Conservation (phyloP, 2,888 invertebrate species). For the Tyria jacobaeae region DNA sequence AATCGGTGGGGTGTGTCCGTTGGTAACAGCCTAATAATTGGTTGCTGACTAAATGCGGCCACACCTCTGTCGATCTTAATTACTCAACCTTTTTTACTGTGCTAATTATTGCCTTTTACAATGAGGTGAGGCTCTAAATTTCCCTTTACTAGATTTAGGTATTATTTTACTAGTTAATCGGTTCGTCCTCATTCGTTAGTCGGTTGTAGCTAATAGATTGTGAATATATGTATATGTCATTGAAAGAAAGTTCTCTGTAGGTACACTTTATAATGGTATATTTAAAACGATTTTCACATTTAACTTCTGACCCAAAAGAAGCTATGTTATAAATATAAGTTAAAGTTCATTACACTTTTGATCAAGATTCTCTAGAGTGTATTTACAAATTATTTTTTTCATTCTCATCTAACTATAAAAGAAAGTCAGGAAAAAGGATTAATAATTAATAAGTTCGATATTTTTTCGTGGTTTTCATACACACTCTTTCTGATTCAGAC, state of each 20-base stretch:
- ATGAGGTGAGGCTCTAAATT: conserved; percentile 12
- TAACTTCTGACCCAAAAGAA: too few species aligned
- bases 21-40: conserved; percentile 32
- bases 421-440: too few species aligned
- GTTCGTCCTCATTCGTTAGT: background rate
- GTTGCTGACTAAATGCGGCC: conserved; percentile 28
- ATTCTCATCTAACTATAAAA: too few species aligned
- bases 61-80: conserved; percentile 41
- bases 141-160: background rate
- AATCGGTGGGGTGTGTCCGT: conserved; percentile 1
- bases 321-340: too few species aligned
- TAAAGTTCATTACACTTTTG: too few species aligned
- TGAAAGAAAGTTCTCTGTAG: background rate
- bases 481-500: too few species aligned
- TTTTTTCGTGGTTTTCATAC: too few species aligned
- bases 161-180: background rate
- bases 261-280: too few species aligned
- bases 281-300: too few species aligned
- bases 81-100: conserved; percentile 27
- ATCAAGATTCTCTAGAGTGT: too few species aligned
- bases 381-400: too few species aligned
- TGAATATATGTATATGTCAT: background rate
- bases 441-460: too few species aligned
- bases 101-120: conserved; percentile 18
- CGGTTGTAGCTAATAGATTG: background rate